Evolutionary conservation across 1,140 invertebrate species (phyloP).

Genomic region (Coenobita brevimanus): DNA sequence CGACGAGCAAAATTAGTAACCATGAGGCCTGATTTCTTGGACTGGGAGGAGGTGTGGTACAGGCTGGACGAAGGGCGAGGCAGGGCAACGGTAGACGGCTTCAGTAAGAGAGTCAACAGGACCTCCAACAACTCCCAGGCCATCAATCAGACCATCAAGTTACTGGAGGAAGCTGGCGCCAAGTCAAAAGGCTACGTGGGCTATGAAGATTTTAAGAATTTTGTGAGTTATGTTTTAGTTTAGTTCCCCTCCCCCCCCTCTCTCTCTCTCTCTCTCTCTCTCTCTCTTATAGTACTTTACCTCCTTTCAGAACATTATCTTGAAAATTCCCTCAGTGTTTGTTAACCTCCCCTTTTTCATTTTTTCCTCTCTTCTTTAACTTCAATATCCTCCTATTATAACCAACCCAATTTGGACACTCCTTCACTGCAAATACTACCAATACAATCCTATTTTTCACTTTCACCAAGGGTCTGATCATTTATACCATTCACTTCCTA

Average conservation of each 20-base stretch:
- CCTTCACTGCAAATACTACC: not conserved
- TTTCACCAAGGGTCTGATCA: too few relatives aligned
- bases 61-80: slow-evolving; percentile 45
- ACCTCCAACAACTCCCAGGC: slow-evolving; percentile 46
- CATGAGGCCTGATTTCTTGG: not conserved
- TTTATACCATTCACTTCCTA: too few relatives aligned
- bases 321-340: not conserved
- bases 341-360: not conserved
- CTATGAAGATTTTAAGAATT: slow-evolving; percentile 21
- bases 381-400: not conserved
- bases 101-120: slow-evolving; percentile 6
- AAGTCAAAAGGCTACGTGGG: slow-evolving; percentile 21
- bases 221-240: slow-evolving; percentile 13
- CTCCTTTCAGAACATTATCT: not conserved
- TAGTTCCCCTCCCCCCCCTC: not conserved
- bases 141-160: slow-evolving; percentile 7
- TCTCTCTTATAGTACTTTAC: not conserved
- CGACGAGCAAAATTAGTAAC: too few relatives aligned
- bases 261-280: slow-evolving; percentile 22
- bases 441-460: too few relatives aligned
- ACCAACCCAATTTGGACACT: not conserved
- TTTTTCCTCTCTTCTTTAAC: not conserved
- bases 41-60: slow-evolving; percentile 53
- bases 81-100: not conserved
- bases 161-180: not conserved